A percentile compares a stretch with the other conserved stretches of the same genome.
phyloP scores from a whole-genome alignment of 2,113 vertebrate species.

The Takifugu flavidus region DNA sequence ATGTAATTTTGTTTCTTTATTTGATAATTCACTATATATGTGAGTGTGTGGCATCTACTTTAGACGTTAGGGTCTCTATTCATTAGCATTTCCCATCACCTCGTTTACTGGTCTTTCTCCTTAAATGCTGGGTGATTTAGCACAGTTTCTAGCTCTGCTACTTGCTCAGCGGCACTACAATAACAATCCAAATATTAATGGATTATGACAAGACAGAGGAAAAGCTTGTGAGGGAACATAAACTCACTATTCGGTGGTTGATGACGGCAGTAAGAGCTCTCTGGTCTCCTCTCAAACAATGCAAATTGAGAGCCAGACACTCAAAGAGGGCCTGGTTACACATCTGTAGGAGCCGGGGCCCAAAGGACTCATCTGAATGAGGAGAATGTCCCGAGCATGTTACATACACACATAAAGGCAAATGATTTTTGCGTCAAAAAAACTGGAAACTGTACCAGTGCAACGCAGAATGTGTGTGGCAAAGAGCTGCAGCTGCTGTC shows the following conservation, averaged over 20 bases:
- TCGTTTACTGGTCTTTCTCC: no score
- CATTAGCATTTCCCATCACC: no score
- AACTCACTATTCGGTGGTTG: conserved; percentile 87
- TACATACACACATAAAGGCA: no score
- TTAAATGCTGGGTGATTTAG: no score
- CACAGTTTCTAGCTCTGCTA: no score
- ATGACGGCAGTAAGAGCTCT: conserved; percentile 84
- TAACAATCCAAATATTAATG: neutral
- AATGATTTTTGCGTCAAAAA: no score
- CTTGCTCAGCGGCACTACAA: neutral
- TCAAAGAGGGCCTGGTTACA: conserved; percentile 90
- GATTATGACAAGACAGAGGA: neutral
- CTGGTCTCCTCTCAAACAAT: conserved; percentile 86
- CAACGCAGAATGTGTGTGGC: conserved; percentile 86
- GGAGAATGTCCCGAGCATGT: neutral
- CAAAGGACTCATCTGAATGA: conserved; percentile 82
- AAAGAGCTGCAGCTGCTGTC: conserved; percentile 84
- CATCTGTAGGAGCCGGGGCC: conserved; percentile 82
- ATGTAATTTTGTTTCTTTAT: no score
- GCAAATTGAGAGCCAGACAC: conserved; percentile 87
- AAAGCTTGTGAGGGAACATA: neutral
- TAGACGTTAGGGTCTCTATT: no score
- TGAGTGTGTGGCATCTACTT: no score
- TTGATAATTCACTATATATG: no score
- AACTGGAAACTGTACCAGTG: conserved; percentile 66